Evolutionary conservation across 2,797 vertebrate species (phyloP), one percentile per base, ranked within the genome.

Genomic region (Mormyrops boulengeri): DNA sequence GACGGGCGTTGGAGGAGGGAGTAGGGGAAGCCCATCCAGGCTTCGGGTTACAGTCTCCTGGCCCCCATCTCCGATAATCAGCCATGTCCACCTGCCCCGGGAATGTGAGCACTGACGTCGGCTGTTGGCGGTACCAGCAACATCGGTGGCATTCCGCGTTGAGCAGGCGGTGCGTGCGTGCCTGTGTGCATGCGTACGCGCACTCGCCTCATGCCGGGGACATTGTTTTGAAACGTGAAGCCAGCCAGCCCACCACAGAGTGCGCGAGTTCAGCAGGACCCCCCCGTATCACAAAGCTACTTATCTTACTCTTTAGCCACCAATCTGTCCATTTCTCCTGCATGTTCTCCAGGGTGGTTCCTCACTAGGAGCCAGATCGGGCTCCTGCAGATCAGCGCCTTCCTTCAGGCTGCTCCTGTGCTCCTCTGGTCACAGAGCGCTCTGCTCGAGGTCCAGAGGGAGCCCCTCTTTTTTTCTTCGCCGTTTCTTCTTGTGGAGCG

Each of bases 211-310:
- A 93, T 93, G 44, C 66, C 90, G 8, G 90, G 38, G 77, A 92
- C 91, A 91, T 94, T 96, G 95, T 96, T 96, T 96, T 96, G 96
- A 96, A 93, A 96, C 93, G 85, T 91, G 95, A 96, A 93, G 95
- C 95, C 93, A 94, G 94, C 22, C 30, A 12, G 17, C 2, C 0
- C 30, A n/a, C 52, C 7, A n/a, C 34, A 34, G 53, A 3, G 34
- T n/a, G 9, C 60, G 9, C 3, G 53, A 26, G 57, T 62, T 34
- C 4, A 69, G 77, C 89, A 55, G 90, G 91, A 90, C 69, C 90
- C 82, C 90, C 14, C 53, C 1, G 9, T 73, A 69, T 53, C 88
- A 90, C 88, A 89, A 49, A 87, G 8, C 12, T 92, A 84, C 87
- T n/a, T 49, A 88, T 89, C 73, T 17, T 91, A 6, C 38, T 44